Evolutionary conservation across 2,797 vertebrate species (phyloP).

Genomic region (Hozukius guyotensis): DNA sequence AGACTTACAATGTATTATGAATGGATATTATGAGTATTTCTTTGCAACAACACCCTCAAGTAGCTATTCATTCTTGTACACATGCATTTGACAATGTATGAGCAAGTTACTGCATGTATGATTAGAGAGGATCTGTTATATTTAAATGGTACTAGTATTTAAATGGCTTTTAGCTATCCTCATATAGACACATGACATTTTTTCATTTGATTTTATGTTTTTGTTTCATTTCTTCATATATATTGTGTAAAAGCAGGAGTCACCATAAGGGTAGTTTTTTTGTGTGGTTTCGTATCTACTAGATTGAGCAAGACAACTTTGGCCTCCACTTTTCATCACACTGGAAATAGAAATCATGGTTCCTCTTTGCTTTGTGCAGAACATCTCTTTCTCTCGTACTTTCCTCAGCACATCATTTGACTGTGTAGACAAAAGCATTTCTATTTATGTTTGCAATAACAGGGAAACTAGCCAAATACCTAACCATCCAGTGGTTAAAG

Average conservation of each 20-base stretch:
- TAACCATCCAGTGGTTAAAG: too few relatives aligned
- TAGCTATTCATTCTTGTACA: background rate
- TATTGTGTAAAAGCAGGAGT: conserved; percentile 3
- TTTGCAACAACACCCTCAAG: background rate
- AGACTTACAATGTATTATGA: background rate
- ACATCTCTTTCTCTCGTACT: background rate
- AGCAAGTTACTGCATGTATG: background rate
- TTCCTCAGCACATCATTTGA: background rate
- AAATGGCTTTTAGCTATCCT: background rate
- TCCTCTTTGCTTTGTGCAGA: conserved; percentile 55
- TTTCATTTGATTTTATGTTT: background rate
- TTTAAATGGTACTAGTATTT: background rate
- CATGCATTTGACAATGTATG: background rate
- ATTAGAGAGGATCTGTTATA: background rate
- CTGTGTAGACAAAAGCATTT: background rate
- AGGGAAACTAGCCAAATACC: background rate
- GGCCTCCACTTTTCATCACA: conserved; percentile 36
- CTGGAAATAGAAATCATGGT: conserved; percentile 46
- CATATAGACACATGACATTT: background rate
- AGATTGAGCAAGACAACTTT: conserved; percentile 33
- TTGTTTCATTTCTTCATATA: background rate
- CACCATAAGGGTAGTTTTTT: background rate
- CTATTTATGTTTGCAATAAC: background rate
- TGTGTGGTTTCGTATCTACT: conserved; percentile 6
- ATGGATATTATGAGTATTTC: background rate